phyloP scores from a whole-genome alignment of 1,140 invertebrate genomes.

The Drosophila biarmipes region DNA sequence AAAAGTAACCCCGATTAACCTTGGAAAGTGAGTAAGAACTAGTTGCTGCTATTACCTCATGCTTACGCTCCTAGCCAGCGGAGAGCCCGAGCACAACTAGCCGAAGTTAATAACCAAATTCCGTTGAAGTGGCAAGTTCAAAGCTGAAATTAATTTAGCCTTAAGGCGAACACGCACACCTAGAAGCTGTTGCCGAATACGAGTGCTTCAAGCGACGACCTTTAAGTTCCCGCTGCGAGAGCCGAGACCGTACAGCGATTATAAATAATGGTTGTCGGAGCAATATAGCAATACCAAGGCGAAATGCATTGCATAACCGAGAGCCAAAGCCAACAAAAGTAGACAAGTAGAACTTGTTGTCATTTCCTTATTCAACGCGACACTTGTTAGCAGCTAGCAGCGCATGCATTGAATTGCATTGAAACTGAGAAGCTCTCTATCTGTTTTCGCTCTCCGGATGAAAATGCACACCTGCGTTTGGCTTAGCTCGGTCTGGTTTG shows the following conservation, averaged over 20 bases:
- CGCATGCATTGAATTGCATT: constrained; percentile 56
- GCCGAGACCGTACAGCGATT: constrained; percentile 16
- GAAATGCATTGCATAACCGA: constrained; percentile 48
- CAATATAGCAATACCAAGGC: constrained; percentile 24
- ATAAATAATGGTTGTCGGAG: constrained; percentile 9
- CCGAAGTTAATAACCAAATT: constrained; percentile 31
- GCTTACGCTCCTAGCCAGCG: constrained; percentile 19
- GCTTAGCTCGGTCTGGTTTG: constrained; percentile 35
- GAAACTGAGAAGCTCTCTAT: constrained; percentile 65
- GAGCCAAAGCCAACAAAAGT: constrained; percentile 20
- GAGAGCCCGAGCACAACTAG: background rate
- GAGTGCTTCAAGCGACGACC: constrained; percentile 32
- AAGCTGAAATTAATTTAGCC: constrained; percentile 34
- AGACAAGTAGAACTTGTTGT: constrained; percentile 60
- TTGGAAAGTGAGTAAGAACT: constrained; percentile 12
- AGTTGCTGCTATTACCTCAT: constrained; percentile 51
- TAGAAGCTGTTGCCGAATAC: background rate
- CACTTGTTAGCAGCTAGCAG: constrained; percentile 63
- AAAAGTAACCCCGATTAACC: constrained; percentile 27
- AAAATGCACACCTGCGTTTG: constrained; percentile 73
- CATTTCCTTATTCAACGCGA: constrained; percentile 80
- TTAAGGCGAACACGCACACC: constrained; percentile 10
- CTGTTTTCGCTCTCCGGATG: constrained; percentile 14
- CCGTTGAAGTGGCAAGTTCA: constrained; percentile 47
- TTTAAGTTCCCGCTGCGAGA: constrained; percentile 31